These are phyloP conservation scores for Enteromius treurensis DNA, from an alignment of 2,797 vertebrate species.

Conservation along the genomic window DNA sequence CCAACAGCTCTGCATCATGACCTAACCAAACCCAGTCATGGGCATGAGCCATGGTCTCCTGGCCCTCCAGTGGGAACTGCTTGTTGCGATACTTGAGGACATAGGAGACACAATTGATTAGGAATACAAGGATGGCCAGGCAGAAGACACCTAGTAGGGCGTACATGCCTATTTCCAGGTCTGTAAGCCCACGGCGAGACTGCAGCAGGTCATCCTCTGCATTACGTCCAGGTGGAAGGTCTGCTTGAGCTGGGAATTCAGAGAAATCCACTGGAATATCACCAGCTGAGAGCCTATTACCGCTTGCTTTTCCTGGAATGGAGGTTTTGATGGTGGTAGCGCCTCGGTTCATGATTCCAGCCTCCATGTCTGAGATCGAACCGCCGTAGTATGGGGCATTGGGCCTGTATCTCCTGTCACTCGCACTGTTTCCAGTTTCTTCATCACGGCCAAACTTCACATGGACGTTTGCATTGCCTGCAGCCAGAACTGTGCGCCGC, in stretches of 20 bases:
- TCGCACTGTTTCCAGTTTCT: conserved; percentile 80
- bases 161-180: conserved; percentile 96
- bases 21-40: conserved; percentile 99
- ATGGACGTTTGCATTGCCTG: conserved; percentile 79
- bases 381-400: conserved; percentile 78
- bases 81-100: conserved; percentile 92
- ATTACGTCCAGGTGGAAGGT: conserved; percentile 77
- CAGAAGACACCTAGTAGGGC: conserved; percentile 96
- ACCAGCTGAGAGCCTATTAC: conserved; percentile 76
- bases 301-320: conserved; percentile 73
- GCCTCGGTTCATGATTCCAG: conserved; percentile 75
- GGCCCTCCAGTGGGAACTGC: conserved; percentile 86
- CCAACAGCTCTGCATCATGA: conserved; percentile 84
- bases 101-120: conserved; percentile 94
- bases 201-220: conserved; percentile 81
- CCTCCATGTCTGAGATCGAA: conserved; percentile 80
- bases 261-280: conserved; percentile 85
- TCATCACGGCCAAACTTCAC: conserved; percentile 83
- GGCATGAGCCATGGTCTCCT: conserved; percentile 84
- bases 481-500: conserved; percentile 81
- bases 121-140: conserved; percentile 94
- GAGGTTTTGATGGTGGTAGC: conserved; percentile 81
- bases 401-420: conserved; percentile 80
- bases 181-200: conserved; percentile 82
- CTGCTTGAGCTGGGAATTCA: conserved; percentile 86